A percentile compares a stretch with the other conserved stretches of the same genome.
Conservation (phyloP, 37 sponge, comb jelly and placozoan genomes). For the Halisarca cf. caerulea region DNA sequence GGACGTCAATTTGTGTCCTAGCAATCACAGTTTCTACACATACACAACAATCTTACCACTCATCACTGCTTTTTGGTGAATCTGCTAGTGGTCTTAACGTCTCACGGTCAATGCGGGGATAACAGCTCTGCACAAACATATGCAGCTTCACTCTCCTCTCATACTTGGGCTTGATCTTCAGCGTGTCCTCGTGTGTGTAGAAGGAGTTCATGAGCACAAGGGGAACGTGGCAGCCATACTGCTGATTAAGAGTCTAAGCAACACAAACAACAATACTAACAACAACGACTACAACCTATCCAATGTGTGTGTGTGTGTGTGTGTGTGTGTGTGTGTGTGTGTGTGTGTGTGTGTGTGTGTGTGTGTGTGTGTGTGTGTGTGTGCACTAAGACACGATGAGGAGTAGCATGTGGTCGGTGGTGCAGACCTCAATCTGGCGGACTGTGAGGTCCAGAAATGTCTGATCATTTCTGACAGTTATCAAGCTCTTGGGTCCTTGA, state of each 20-base stretch:
- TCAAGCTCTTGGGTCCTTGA: slow-evolving; percentile 94
- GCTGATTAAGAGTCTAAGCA: slow-evolving; percentile 77
- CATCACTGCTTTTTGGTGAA: slow-evolving; percentile 47
- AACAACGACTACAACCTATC: neutral
- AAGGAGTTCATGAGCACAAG: slow-evolving; percentile 98
- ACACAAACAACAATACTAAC: neutral
- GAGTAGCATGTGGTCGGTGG: too few species aligned
- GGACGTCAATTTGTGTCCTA: too few species aligned
- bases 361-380: neutral
- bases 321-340: neutral
- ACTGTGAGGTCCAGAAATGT: slow-evolving; percentile 94
- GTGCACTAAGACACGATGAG: too few species aligned
- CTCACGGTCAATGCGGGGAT: slow-evolving; percentile 89
- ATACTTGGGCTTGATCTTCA: slow-evolving; percentile 78
- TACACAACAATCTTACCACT: slow-evolving; percentile 46
- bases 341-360: neutral
- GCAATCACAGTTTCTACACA: too few species aligned
- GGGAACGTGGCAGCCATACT: slow-evolving; percentile 79
- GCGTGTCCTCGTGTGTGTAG: slow-evolving; percentile 93
- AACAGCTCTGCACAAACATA: slow-evolving; percentile 93
- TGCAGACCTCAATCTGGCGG: slow-evolving; percentile 89
- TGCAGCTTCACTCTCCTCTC: slow-evolving; percentile 78
- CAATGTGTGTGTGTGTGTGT: neutral
- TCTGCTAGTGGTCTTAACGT: slow-evolving; percentile 83
- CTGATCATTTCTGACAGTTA: slow-evolving; percentile 82